Evolutionary conservation across 2,888 invertebrate genomes (phyloP).

Genomic region (Dilophus febrilis): DNA sequence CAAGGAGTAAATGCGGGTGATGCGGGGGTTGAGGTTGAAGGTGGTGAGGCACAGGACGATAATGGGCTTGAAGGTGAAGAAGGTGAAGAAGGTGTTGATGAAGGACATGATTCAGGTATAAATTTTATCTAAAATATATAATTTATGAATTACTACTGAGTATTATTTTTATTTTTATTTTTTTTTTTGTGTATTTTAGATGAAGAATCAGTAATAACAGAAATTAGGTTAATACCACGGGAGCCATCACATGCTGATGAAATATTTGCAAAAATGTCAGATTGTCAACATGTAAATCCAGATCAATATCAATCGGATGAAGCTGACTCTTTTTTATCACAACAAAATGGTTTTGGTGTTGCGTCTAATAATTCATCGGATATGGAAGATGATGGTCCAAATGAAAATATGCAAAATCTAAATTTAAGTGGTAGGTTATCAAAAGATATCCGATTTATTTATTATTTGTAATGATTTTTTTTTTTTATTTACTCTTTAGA

Average conservation of each 20-base stretch:
- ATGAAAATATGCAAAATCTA: constrained; percentile 24
- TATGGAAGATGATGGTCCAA: constrained; percentile 15
- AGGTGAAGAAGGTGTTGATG: constrained; percentile 4
- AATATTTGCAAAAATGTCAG: constrained; percentile 57
- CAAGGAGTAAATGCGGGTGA: constrained; percentile 16
- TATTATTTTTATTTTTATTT: background rate
- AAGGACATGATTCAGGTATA: constrained; percentile 5
- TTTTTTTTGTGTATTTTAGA: background rate
- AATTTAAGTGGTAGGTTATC: constrained; percentile 11
- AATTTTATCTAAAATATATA: too few relatives aligned
- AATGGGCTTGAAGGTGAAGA: constrained; percentile 6
- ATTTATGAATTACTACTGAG: too few relatives aligned
- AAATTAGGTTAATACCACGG: constrained; percentile 53
- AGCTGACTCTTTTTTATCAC: constrained; percentile 13
- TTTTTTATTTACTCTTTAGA: constrained; percentile 13
- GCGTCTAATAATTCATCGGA: constrained; percentile 3
- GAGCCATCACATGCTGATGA: constrained; percentile 41
- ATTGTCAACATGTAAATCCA: constrained; percentile 66
- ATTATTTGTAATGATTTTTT: background rate
- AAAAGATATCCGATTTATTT: background rate
- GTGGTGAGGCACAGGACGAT: constrained; percentile 5
- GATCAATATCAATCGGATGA: constrained; percentile 41
- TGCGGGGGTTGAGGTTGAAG: constrained; percentile 22
- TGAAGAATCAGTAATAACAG: constrained; percentile 39
- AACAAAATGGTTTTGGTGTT: background rate